Evolutionary conservation across 2,113 vertebrate genomes (phyloP).

Genomic region (Notarius quadriscutis): DNA sequence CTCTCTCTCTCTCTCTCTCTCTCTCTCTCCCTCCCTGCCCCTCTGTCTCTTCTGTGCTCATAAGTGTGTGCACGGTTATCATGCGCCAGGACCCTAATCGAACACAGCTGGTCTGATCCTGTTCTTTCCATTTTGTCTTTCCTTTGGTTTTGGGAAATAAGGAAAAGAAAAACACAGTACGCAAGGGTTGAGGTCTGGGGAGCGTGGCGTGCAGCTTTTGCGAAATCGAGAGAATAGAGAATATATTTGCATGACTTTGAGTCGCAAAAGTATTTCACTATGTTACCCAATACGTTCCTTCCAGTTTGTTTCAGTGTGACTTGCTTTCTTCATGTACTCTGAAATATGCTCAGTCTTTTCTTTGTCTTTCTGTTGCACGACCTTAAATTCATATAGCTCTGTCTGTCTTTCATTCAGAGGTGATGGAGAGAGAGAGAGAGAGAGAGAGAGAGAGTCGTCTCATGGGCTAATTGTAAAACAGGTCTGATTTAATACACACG

Average conservation of each 20-base stretch:
- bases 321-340: background rate
- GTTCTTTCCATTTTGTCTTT: slow-evolving; percentile 74
- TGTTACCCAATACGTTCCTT: background rate
- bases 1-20: background rate
- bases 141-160: slow-evolving; percentile 34
- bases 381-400: background rate
- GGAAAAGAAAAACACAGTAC: slow-evolving; percentile 37
- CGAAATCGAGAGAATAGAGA: background rate
- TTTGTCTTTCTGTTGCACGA: background rate
- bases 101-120: slow-evolving; percentile 71
- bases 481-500: slow-evolving; percentile 13
- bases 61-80: slow-evolving; percentile 71
- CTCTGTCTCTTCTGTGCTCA: slow-evolving; percentile 57
- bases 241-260: background rate
- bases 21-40: background rate
- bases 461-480: background rate
- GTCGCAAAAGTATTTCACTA: background rate
- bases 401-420: background rate
- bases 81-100: slow-evolving; percentile 68
- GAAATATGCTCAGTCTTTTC: background rate
- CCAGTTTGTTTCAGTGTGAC: background rate
- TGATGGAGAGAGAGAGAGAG: background rate
- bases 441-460: background rate
- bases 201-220: slow-evolving; percentile 28
- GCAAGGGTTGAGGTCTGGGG: slow-evolving; percentile 43